Base-by-base conservation (phyloP, 2,797 vertebrate genomes). In the Eupleurogrammus muticus region DNA sequence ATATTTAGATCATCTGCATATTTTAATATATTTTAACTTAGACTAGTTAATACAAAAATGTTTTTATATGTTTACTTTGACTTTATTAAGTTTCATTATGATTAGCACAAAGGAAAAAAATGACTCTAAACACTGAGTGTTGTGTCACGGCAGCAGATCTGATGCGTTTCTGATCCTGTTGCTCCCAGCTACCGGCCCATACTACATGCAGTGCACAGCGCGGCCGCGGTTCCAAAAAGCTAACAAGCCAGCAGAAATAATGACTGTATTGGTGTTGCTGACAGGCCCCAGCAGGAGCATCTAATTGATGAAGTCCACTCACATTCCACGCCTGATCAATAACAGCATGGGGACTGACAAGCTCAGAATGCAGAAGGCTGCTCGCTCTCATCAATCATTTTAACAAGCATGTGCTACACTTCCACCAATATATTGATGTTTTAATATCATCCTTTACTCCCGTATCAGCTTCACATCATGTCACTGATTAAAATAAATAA, bases 281-380 rank as follows among this genome's bases (percentile, higher is more conserved):
- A 77, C 63, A 77, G 59, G 60, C 51, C 62, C 60, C 34, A 47
- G 55, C 61, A 59, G 59, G 63, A 60, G 63, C 63, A 49, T 59
- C 65, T 82, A 75, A 79, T 83, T 85, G 77, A 83, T 82, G 70
- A 70, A 72, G 56, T 77, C 63, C 16, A 12, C 44, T 55, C 56
- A 66, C 59, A 52, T 82, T 67, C 54, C 67, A 48, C 7, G 47
- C 24, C 50, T 55, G 75, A 87, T 89, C 85, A 66, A 90, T 90
- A 87, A 61, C 57, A 72, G 70, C 66, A 57, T 54, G 46, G 59
- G 75, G 75, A 84, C 70, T 81, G 80, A 83, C 82, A 82, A 19
- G 16, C 12, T 55, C 24, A 49, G 28, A 64, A 20, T 65, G 24
- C 10, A 56, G 34, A 47, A 46, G 23, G 17, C 21, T 16, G 40